Percentiles rank a stretch among this genome's conserved stretches.
phyloP scores from a whole-genome alignment of 2,888 invertebrate species.

The Schizotus pectinicornis region DNA sequence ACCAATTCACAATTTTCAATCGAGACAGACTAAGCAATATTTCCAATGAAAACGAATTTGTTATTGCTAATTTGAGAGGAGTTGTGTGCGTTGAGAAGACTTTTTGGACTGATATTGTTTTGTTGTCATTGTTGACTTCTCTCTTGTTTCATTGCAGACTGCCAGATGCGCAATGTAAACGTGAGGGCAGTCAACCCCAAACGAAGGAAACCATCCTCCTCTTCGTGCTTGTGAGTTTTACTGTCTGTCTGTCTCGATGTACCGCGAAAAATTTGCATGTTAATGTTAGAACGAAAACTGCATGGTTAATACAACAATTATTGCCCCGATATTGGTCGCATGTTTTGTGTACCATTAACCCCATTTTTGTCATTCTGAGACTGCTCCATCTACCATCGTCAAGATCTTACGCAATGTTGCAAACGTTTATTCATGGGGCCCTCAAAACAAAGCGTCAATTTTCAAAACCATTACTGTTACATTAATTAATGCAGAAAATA shows the following conservation, averaged over 20 bases:
- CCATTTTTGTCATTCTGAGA: constrained; percentile 10
- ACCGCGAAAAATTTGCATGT: constrained; percentile 32
- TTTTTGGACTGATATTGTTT: constrained; percentile 34
- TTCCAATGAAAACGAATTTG: constrained; percentile 18
- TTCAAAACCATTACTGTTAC: too few species aligned
- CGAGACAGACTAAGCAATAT: constrained; percentile 29
- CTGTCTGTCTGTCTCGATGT: constrained; percentile 56
- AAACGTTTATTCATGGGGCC: too few species aligned
- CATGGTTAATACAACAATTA: constrained; percentile 20
- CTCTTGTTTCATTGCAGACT: constrained; percentile 77
- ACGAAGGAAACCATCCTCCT: constrained; percentile 71
- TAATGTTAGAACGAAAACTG: constrained; percentile 22
- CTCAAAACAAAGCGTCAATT: too few species aligned
- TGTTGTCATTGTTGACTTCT: constrained; percentile 60
- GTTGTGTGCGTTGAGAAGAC: constrained; percentile 27
- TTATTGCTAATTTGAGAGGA: constrained; percentile 23
- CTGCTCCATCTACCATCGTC: too few species aligned
- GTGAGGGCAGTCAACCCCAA: constrained; percentile 74
- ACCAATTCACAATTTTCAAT: neutral
- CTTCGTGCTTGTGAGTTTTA: constrained; percentile 73
- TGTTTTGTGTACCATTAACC: constrained; percentile 19
- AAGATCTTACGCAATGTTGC: too few species aligned
- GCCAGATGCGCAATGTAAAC: constrained; percentile 77
- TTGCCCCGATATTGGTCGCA: constrained; percentile 19
- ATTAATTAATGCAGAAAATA: too few species aligned